These are phyloP conservation scores for Drosophila gaucha DNA, from an alignment of 2,888 invertebrate genomes.

Conservation along the genomic window DNA sequence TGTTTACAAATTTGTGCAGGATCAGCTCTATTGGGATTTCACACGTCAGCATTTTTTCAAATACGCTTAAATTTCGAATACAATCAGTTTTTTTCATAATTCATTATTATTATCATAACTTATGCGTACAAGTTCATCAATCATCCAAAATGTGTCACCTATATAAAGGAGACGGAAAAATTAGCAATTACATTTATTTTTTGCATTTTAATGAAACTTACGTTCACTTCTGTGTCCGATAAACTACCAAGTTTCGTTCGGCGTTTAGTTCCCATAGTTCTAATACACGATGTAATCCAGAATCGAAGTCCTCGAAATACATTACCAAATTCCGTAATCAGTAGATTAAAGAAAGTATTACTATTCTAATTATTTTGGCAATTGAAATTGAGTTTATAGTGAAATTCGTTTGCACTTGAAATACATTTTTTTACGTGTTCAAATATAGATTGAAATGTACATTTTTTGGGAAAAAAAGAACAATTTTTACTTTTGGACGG, in stretches of 20 bases:
- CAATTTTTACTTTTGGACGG: conserved; percentile 51
- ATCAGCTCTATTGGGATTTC: conserved; percentile 27
- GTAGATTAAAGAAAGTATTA: conserved; percentile 31
- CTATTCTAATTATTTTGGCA: conserved; percentile 53
- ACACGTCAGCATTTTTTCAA: conserved; percentile 18
- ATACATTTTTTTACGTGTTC: neutral
- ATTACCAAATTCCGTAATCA: conserved; percentile 22
- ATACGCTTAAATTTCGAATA: conserved; percentile 33
- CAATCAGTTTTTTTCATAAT: conserved; percentile 39
- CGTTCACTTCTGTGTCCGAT: conserved; percentile 67
- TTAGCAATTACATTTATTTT: neutral
- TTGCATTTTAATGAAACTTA: conserved; percentile 46
- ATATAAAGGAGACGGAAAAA: conserved; percentile 7
- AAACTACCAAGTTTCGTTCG: conserved; percentile 36
- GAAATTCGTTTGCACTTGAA: too few species aligned
- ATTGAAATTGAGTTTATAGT: conserved; percentile 25
- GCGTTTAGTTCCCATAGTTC: conserved; percentile 20
- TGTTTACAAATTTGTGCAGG: conserved; percentile 64
- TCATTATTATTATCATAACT: conserved; percentile 47
- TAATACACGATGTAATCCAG: conserved; percentile 30
- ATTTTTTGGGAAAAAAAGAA: neutral
- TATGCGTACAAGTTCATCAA: conserved; percentile 37
- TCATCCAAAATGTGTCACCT: conserved; percentile 37
- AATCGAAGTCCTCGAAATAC: conserved; percentile 39
- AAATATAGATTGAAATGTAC: conserved; percentile 30